Base-by-base conservation (phyloP, 2,113 vertebrate genomes). In the Forbesichthys agassizii region DNA sequence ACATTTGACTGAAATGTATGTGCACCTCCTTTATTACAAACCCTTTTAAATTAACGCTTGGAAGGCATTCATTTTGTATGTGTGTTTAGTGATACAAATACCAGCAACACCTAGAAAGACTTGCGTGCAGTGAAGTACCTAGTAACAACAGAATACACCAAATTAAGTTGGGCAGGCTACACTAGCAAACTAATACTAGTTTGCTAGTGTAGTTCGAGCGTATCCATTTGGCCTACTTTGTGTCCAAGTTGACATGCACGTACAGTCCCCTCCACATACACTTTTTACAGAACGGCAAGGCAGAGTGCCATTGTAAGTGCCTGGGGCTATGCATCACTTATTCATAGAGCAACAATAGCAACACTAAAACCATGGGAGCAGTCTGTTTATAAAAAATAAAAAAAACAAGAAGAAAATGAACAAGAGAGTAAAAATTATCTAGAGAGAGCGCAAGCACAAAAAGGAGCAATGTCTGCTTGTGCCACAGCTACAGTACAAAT, bases 331-430 rank as follows among this genome's bases (percentile, higher is more conserved):
- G 51, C 27, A 71, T 83, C 56, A 80, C 74, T 77, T 82, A 85
- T 84, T 87, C 80, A 84, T 82, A 64, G 59, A 75, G 77, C 74
- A 74, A 86, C 80, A 86, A 85, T 78, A 84, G 27, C 27, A 27
- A 81, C 59, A 80, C 58, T 75, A 71, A 58, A 75, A 77, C 69
- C 70, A 58, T 67, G n/a, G 36, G 64, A 53, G 66, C 61, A 63
- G 58, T 16, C 61, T 16, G 60, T 42, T 79, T 16, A 48, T 42
- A 53, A 20, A 11, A 1, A 33, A 9, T 3, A 7, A 0, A 9
- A 48, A 48, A 57, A 20, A 6, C 1, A 9, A 46, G 72, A 7
- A 11, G 27, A 27, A 27, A 27, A 27, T 27, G 1, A 3, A 27
- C 27, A 27, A 27, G 27, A 27, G 27, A 20, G 20, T 20, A 20